Base-by-base conservation (phyloP, 1,140 invertebrate species). In the Drosophila insularis region DNA sequence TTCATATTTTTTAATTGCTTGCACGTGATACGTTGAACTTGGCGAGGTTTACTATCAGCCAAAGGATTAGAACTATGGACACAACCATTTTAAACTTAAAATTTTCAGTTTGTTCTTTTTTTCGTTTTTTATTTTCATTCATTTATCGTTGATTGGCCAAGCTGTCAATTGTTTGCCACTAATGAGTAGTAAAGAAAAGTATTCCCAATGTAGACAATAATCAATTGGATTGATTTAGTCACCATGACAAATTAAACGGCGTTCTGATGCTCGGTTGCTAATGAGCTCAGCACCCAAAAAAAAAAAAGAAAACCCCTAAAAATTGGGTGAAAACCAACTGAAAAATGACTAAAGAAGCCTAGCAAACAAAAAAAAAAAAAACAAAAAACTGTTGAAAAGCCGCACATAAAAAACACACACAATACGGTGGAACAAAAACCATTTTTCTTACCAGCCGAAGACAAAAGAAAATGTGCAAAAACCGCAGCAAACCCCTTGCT, bases 171-270 rank as follows among this genome's bases (percentile, higher is more conserved):
- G 43, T 50, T 11, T 32, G 14, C 17, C 19, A 55, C 31, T 40
- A 21, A 43, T 58, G 50, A 35, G 37, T n/a, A 13, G 17, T 35
- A 21, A 53, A 32, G 39, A 46, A 27, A 46, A n/a, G 43, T 27
- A 19, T 17, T 14, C 19, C 7, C 13, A 40, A 50, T 37, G 39
- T 50, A 21, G 43, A 50, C 43, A 50, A 50, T 50, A 50, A 50
- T 50, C 43, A 50, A 50, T 50, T 46, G 40, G 71, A 63, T 81
- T 86, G 68, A 86, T 81, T 78, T 79, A 71, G 78, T 68, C 75
- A 64, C 71, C 73, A 64, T 82, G 84, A 82, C 82, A 82, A 87
- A 87, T 87, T 89, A 77, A 82, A 89, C 67, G 80, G 84, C 84
- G 61, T 58, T 82, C 79, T 39, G 39, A 14, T 40, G n/a, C 39